phyloP scores from a whole-genome alignment of 30 jellyfish, hydroid and myxozoan species.

The Hydra vulgaris region DNA sequence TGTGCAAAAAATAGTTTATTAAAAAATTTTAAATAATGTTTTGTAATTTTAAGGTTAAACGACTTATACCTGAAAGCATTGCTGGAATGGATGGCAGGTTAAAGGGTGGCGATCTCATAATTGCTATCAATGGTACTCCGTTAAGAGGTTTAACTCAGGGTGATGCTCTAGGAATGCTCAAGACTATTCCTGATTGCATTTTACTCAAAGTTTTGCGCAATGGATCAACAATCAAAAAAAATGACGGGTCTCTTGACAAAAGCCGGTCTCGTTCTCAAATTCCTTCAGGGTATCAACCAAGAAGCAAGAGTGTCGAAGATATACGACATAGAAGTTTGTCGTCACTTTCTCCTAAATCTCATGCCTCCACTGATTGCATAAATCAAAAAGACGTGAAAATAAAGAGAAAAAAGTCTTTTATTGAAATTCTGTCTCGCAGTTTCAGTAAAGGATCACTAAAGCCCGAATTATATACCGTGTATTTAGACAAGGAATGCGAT shows the following conservation, averaged over 20 bases:
- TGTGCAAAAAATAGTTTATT: background rate
- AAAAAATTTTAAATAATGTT: background rate
- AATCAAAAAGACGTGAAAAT: background rate
- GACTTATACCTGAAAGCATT: constrained; percentile 77
- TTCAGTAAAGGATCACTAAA: background rate
- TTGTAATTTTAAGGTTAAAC: constrained; percentile 56
- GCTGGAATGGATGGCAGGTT: constrained; percentile 84
- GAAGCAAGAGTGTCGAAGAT: constrained; percentile 5
- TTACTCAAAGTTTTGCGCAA: constrained; percentile 40
- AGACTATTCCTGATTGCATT: constrained; percentile 49
- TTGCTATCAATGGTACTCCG: constrained; percentile 51
- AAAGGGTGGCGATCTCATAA: constrained; percentile 40
- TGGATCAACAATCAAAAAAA: background rate
- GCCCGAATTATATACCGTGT: background rate
- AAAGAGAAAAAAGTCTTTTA: background rate
- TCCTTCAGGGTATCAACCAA: background rate
- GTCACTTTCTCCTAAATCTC: background rate
- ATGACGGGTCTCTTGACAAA: background rate
- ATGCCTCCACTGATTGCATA: background rate
- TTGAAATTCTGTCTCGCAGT: background rate
- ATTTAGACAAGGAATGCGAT: constrained; percentile 16
- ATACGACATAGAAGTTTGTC: background rate
- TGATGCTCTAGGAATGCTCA: constrained; percentile 69
- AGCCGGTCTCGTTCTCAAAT: background rate
- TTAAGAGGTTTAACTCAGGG: constrained; percentile 64